A percentile compares a stretch with the other conserved stretches of the same genome.
Conservation (phyloP, 35 echinoderm and acorn worm species). For the Stichopus chloronotus region DNA sequence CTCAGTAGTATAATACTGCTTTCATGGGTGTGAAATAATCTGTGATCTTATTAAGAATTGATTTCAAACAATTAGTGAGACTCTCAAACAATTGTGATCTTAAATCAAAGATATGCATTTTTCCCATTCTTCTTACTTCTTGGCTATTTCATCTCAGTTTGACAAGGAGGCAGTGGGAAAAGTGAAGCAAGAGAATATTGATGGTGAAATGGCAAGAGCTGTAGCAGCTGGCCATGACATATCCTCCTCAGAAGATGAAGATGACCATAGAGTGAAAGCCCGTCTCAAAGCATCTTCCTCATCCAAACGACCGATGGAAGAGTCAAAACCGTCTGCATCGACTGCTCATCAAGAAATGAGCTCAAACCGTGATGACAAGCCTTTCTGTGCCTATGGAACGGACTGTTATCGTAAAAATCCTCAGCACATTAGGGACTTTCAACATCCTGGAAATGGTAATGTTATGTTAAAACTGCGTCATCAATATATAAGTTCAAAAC, state of each 20-base stretch:
- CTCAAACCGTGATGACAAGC: background rate
- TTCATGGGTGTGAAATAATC: too few species aligned
- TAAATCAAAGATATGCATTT: too few species aligned
- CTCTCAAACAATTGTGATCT: too few species aligned
- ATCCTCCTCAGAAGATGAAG: slow-evolving; percentile 80
- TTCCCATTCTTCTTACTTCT: too few species aligned
- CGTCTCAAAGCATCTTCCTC: background rate
- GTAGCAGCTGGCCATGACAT: slow-evolving; percentile 76
- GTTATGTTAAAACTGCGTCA: background rate
- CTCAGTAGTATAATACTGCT: too few species aligned
- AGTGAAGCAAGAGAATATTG: slow-evolving; percentile 49
- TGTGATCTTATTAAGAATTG: too few species aligned
- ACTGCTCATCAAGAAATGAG: background rate
- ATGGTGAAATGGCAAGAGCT: slow-evolving; percentile 61
- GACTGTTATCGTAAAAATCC: slow-evolving; percentile 72
- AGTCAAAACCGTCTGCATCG: background rate
- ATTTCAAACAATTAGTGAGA: too few species aligned
- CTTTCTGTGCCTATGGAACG: slow-evolving; percentile 30
- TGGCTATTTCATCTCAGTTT: slow-evolving; percentile 46
- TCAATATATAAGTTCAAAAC: too few species aligned
- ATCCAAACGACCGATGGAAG: background rate
- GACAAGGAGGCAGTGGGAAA: slow-evolving; percentile 48
- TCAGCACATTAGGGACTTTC: slow-evolving; percentile 57
- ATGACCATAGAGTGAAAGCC: background rate
- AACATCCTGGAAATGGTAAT: slow-evolving; percentile 54